These are phyloP conservation scores for Eucidaris tribuloides DNA, from an alignment of 35 echinoderm and acorn worm genomes.

Conservation along the genomic window DNA sequence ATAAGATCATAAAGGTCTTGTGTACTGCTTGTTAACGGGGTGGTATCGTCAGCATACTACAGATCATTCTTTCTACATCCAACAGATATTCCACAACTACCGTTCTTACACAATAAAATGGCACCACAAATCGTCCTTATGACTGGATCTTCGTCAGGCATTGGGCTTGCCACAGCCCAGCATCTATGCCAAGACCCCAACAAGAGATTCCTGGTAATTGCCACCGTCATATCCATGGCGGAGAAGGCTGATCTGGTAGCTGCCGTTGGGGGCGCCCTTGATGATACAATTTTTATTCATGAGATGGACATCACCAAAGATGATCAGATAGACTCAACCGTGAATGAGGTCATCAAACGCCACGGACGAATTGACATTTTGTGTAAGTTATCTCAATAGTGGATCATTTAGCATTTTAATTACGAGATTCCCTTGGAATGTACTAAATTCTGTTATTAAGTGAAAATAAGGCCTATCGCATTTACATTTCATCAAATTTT, in stretches of 20 bases:
- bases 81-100: too few relatives aligned
- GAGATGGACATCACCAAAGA: constrained; percentile 41
- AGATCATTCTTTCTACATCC: too few relatives aligned
- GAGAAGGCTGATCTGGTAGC: constrained; percentile 11
- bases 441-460: too few relatives aligned
- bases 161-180: constrained; percentile 16
- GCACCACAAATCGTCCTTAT: constrained; percentile 2
- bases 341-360: background rate
- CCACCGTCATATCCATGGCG: constrained; percentile 7
- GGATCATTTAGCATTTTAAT: too few relatives aligned
- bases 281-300: constrained; percentile 16
- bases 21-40: too few relatives aligned
- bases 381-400: too few relatives aligned
- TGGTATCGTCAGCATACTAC: too few relatives aligned
- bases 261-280: background rate
- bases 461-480: too few relatives aligned
- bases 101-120: too few relatives aligned
- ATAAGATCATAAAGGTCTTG: too few relatives aligned
- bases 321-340: background rate
- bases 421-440: too few relatives aligned
- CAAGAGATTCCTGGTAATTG: constrained; percentile 6
- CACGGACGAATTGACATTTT: constrained; percentile 27
- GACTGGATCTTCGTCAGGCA: constrained; percentile 30
- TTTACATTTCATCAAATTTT: too few relatives aligned
- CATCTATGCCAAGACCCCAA: constrained; percentile 24